Evolutionary conservation across 2,113 vertebrate species (phyloP).

Genomic region (Oryzias javanicus): DNA sequence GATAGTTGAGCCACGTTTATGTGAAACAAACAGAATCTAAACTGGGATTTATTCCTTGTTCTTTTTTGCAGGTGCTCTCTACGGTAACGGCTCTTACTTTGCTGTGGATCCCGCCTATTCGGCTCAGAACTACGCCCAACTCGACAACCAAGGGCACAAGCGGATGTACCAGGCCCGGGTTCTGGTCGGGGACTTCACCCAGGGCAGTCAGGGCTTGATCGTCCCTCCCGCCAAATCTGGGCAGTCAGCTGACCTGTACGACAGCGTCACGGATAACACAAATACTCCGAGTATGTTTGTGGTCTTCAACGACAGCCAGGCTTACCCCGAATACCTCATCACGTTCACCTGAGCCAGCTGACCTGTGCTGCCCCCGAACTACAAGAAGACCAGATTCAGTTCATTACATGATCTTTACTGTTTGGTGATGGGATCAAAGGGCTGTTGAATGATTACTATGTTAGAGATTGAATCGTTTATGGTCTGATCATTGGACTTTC

Average conservation of each 20-base stretch:
- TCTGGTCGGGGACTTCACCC: conserved; percentile 78
- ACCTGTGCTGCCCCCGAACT: too few relatives aligned
- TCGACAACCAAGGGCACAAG: conserved; percentile 48
- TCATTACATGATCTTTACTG: too few relatives aligned
- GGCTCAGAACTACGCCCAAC: conserved; percentile 57
- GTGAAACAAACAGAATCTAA: too few relatives aligned
- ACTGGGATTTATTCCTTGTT: too few relatives aligned
- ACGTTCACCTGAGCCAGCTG: conserved; percentile 65
- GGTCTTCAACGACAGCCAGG: conserved; percentile 80
- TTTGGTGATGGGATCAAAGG: too few relatives aligned
- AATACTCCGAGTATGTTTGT: conserved; percentile 72
- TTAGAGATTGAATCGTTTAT: too few relatives aligned
- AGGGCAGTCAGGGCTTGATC: conserved; percentile 36
- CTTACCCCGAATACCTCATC: conserved; percentile 85
- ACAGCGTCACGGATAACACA: conserved; percentile 71
- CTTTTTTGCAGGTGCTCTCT: not conserved
- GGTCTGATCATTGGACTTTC: too few relatives aligned
- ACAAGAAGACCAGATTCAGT: too few relatives aligned
- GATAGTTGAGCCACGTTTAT: too few relatives aligned
- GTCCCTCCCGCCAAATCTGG: conserved; percentile 62
- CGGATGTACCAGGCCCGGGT: conserved; percentile 81
- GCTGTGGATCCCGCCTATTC: conserved; percentile 76
- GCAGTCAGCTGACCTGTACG: conserved; percentile 69
- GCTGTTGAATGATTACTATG: too few relatives aligned
- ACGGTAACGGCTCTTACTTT: conserved; percentile 83